Base-by-base conservation (phyloP, 2,113 vertebrate genomes). In the Heliornis fulica region DNA sequence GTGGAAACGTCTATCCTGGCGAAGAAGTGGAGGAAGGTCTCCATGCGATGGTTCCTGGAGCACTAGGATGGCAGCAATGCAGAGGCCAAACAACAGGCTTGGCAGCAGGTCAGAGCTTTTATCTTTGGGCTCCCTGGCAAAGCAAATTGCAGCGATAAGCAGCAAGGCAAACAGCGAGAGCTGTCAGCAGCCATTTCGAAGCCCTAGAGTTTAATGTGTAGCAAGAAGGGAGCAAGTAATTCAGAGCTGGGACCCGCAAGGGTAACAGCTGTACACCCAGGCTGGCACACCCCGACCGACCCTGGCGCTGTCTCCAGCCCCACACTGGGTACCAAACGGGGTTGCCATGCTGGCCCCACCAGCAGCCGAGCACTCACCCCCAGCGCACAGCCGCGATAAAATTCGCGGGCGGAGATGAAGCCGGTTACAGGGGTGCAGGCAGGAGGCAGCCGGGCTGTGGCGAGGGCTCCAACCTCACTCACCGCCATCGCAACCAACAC, bases 341-440 rank as follows among this genome's bases (percentile, higher is more conserved):
- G 38, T 0, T 4, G 46, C 10, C 2, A n/a, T 1, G 41, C 9
- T 20, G 68, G 11, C 15, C 5, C 0, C 12, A 18, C 7, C 65
- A 48, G 29, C 69, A 78, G 34, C 32, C 53, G 18, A 29, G 32
- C 1, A 2, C 74, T 60, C n/a, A 10, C 17, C 10, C 16, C 5
- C n/a, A 4, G 19, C 38, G 36, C 51, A 36, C 50, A 46, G 36
- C 4, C 21, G 2, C 0, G 5, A 31, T 54, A 20, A 26, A 45
- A 31, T 1, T 25, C 4, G 1, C 5, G 22, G 12, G 6, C 26
- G 1, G 34, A 21, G 16, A 15, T 13, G 15, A 51, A 41, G 22
- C 3, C 8, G 22, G 5, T 22, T 43, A 14, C 7, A 9, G 0
- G 14, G 6, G 7, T 3, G 4, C 48, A 11, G 36, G 26, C 5